Conservation (phyloP, 2,797 vertebrate genomes). For the Protosalanx chinensis region DNA sequence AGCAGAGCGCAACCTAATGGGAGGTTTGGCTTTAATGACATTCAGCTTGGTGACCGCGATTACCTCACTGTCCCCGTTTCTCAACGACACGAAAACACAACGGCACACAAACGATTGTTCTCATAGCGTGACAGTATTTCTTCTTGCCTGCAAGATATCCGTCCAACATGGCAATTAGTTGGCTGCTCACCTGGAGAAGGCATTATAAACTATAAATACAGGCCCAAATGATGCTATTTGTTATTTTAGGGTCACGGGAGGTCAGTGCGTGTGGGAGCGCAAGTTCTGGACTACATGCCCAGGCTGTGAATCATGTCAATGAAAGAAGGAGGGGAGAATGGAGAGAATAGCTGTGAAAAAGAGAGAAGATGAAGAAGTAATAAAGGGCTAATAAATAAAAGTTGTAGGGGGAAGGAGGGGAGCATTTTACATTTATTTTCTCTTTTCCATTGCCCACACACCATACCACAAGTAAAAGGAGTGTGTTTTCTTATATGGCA, state of each 20-base stretch:
- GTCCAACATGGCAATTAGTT: constrained; percentile 33
- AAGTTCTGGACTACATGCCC: constrained; percentile 1
- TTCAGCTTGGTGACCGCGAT: not conserved
- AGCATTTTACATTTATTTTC: not conserved
- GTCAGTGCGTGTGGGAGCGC: constrained; percentile 11
- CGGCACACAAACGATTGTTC: not conserved
- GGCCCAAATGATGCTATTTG: constrained; percentile 46
- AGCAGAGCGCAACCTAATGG: no score
- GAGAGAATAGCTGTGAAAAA: not conserved
- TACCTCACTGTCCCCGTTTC: no score
- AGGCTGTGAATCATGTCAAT: constrained; percentile 3
- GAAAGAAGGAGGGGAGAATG: not conserved
- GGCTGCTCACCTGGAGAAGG: constrained; percentile 41
- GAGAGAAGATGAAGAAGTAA: not conserved
- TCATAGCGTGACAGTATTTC: not conserved
- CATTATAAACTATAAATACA: constrained; percentile 48
- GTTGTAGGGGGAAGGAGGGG: not conserved
- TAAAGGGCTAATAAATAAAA: not conserved
- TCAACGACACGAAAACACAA: no score
- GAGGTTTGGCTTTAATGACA: not conserved
- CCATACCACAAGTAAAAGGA: not conserved
- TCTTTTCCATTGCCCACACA: not conserved
- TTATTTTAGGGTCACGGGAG: constrained; percentile 34
- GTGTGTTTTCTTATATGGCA: not conserved
- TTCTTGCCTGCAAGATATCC: constrained; percentile 34